These are phyloP conservation scores for Scophthalmus maximus DNA, from an alignment of 2,113 vertebrate species.

Conservation along the genomic window DNA sequence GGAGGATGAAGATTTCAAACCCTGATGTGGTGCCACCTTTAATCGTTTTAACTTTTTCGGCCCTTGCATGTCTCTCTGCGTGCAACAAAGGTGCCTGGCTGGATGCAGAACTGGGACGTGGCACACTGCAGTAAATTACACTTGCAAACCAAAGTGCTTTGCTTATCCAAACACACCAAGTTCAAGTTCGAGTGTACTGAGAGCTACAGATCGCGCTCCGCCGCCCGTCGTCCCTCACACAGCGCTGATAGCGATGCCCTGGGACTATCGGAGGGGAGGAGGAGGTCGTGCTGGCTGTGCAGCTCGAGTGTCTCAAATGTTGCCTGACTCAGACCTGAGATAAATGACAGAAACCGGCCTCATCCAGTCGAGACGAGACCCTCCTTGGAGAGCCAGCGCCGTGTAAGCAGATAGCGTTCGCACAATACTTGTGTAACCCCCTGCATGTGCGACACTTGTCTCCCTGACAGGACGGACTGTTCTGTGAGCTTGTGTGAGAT, in stretches of 20 bases:
- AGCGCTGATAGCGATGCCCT: not conserved
- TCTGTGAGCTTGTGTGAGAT: conserved; percentile 59
- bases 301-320: conserved; percentile 16
- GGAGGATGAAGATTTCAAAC: not conserved
- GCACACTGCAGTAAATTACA: not conserved
- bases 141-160: not conserved
- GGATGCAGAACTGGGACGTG: not conserved
- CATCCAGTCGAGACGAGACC: conserved; percentile 3
- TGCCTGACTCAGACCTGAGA: conserved; percentile 17
- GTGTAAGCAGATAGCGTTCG: conserved; percentile 40
- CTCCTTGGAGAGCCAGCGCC: conserved; percentile 21
- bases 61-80: too few species aligned
- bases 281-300: not conserved
- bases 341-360: conserved; percentile 13
- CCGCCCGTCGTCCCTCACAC: not conserved
- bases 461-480: conserved; percentile 55
- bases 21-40: too few species aligned
- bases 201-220: not conserved
- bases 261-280: not conserved
- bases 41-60: not conserved
- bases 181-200: too few species aligned
- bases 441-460: not conserved
- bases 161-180: not conserved
- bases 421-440: conserved; percentile 40
- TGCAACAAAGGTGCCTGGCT: not conserved